These are phyloP conservation scores for Telmatochromis sp. DNA, from an alignment of 2,113 vertebrate genomes.

Conservation along the genomic window DNA sequence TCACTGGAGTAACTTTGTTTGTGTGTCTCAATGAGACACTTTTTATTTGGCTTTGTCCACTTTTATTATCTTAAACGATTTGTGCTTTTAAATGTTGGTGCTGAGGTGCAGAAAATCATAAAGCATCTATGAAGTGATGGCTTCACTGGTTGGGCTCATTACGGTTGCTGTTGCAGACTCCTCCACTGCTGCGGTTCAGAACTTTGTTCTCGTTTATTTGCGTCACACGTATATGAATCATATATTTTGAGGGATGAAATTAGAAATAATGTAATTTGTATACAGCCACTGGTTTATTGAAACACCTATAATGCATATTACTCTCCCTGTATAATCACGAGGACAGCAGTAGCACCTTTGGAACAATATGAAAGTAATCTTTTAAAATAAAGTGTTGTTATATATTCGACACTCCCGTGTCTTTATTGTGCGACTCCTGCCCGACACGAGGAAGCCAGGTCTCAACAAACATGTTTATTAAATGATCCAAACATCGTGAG, in stretches of 20 bases:
- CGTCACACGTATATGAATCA: constrained; percentile 30
- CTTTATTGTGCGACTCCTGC: neutral
- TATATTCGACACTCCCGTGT: constrained; percentile 34
- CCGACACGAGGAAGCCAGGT: neutral
- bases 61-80: neutral
- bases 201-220: constrained; percentile 35
- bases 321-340: constrained; percentile 60
- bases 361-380: constrained; percentile 63
- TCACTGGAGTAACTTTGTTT: neutral
- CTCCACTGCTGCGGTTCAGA: constrained; percentile 3
- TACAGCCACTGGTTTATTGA: constrained; percentile 43
- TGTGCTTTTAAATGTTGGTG: neutral
- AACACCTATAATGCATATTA: constrained; percentile 55
- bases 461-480: constrained; percentile 68
- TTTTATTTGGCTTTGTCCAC: neutral
- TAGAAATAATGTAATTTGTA: constrained; percentile 59
- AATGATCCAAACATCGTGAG: constrained; percentile 60
- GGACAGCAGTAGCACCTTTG: constrained; percentile 63
- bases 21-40: neutral
- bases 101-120: neutral
- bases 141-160: constrained; percentile 22
- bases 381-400: constrained; percentile 74
- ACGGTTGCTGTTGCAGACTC: neutral
- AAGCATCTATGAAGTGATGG: neutral
- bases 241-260: constrained; percentile 60